Conservation (phyloP, 2,113 vertebrate species). For the Strix aluco region DNA sequence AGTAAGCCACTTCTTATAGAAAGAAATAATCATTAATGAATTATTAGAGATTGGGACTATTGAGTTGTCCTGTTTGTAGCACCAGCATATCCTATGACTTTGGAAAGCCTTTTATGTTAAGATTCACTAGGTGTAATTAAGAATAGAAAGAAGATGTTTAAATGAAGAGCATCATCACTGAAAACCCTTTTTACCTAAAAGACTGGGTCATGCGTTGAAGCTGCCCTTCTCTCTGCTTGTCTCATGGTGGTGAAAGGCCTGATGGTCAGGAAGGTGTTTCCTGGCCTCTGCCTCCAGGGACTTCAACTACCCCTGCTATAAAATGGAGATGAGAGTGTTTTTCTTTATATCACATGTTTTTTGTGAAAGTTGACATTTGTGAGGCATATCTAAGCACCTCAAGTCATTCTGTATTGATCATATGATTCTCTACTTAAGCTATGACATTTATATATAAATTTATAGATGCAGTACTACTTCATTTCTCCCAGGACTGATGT, state of each 20-base stretch:
- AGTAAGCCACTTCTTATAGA: neutral
- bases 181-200: neutral
- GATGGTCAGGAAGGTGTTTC: neutral
- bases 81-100: neutral
- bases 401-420: conserved; percentile 1
- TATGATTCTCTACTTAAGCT: neutral
- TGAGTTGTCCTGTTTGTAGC: neutral
- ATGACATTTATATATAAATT: conserved; percentile 19
- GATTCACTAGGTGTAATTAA: neutral
- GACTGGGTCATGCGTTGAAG: neutral
- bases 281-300: neutral
- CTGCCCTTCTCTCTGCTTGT: neutral
- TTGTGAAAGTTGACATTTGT: neutral
- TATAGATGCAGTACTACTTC: neutral
- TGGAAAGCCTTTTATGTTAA: neutral
- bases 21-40: neutral
- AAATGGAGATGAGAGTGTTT: neutral
- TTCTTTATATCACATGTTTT: neutral
- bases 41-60: neutral
- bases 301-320: neutral
- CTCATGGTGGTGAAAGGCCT: neutral
- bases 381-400: neutral
- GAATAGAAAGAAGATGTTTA: neutral
- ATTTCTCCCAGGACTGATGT: neutral
- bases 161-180: neutral